phyloP scores from a whole-genome alignment of 2,888 invertebrate species.

The Drosophila dives region DNA sequence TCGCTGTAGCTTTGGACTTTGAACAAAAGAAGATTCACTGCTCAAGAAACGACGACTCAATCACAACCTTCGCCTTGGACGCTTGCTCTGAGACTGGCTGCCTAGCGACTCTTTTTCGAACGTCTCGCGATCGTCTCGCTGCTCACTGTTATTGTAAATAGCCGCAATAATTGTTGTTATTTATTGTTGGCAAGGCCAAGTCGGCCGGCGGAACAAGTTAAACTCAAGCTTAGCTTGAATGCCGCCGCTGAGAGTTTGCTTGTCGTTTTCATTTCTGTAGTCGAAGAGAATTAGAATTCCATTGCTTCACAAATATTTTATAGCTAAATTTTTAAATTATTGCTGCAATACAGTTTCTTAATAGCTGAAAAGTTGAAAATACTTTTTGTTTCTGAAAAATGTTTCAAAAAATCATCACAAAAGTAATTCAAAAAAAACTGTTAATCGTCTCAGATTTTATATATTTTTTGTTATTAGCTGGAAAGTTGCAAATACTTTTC shows the following conservation, averaged over 20 bases:
- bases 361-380: neutral
- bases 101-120: slow-evolving; percentile 8
- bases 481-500: neutral
- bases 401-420: neutral
- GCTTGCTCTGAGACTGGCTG: slow-evolving; percentile 76
- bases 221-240: slow-evolving; percentile 46
- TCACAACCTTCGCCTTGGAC: slow-evolving; percentile 84
- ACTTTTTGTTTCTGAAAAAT: neutral
- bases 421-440: too few species aligned
- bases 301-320: slow-evolving; percentile 2
- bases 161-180: slow-evolving; percentile 46
- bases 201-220: slow-evolving; percentile 60
- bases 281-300: neutral
- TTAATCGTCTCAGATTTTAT: too few species aligned
- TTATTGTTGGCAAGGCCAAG: slow-evolving; percentile 40
- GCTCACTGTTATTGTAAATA: slow-evolving; percentile 57
- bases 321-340: neutral
- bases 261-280: slow-evolving; percentile 19
- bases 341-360: neutral
- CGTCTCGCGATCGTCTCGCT: slow-evolving; percentile 48
- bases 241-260: slow-evolving; percentile 15
- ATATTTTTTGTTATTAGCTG: neutral
- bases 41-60: slow-evolving; percentile 24
- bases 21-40: slow-evolving; percentile 39
- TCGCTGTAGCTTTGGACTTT: slow-evolving; percentile 53